A percentile compares a stretch with the other conserved stretches of the same genome.
Conservation (phyloP, 2,888 invertebrate species). For the Drosophila meridionalis region DNA sequence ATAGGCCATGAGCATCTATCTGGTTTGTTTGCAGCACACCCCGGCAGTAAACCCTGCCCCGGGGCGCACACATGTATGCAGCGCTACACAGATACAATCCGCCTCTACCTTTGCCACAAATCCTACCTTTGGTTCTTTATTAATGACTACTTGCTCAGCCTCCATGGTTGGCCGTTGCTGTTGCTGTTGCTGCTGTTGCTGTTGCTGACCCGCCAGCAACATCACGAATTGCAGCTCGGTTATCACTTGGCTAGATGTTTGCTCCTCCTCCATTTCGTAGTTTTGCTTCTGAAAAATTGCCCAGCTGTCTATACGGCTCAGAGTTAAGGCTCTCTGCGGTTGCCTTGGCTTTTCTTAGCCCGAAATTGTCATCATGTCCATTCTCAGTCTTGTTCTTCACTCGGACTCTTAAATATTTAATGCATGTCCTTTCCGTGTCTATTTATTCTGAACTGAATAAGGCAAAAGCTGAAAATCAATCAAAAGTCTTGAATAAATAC, state of each 20-base stretch:
- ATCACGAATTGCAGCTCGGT: conserved; percentile 44
- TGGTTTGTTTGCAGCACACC: conserved; percentile 57
- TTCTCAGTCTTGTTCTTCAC: conserved; percentile 14
- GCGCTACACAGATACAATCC: conserved; percentile 36
- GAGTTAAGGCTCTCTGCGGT: conserved; percentile 19
- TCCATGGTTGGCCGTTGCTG: conserved; percentile 31
- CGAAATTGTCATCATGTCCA: conserved; percentile 38
- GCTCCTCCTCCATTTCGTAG: conserved; percentile 52
- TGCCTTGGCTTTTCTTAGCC: conserved; percentile 8
- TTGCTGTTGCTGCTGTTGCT: conserved; percentile 11
- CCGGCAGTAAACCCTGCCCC: conserved; percentile 73
- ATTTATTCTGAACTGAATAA: conserved; percentile 13
- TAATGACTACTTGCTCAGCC: conserved; percentile 37
- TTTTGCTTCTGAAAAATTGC: conserved; percentile 18
- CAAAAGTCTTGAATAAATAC: conserved; percentile 68
- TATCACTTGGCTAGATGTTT: conserved; percentile 40
- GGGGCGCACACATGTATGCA: conserved; percentile 65
- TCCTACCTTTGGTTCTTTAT: conserved; percentile 41
- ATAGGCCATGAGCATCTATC: conserved; percentile 69
- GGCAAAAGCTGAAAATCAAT: conserved; percentile 59
- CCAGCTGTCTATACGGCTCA: conserved; percentile 19
- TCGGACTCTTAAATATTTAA: conserved; percentile 51
- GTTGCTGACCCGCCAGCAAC: conserved; percentile 46
- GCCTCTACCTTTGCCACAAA: conserved; percentile 43
- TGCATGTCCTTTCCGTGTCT: conserved; percentile 45